Percentiles rank a stretch among this genome's conserved stretches.
phyloP scores from a whole-genome alignment of 2,888 invertebrate genomes.

The Odontocolon sp. region DNA sequence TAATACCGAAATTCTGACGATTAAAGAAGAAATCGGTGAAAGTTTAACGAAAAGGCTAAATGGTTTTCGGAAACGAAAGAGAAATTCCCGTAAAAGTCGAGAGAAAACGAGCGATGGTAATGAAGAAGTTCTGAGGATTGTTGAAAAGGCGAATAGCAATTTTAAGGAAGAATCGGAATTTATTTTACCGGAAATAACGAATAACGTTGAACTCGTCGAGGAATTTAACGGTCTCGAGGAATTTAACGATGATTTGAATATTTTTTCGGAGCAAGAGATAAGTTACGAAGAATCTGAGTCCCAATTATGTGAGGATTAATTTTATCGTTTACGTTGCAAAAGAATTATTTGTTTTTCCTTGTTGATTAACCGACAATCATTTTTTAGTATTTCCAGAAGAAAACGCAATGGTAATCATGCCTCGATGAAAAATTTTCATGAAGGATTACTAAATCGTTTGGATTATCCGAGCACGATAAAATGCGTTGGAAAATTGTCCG shows the following conservation, averaged over 20 bases:
- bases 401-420: neutral
- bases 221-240: too few species aligned
- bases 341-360: neutral
- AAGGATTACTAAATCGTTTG: constrained; percentile 7
- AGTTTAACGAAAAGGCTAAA: too few species aligned
- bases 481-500: constrained; percentile 8
- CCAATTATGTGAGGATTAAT: neutral
- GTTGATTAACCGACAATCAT: neutral
- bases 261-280: neutral
- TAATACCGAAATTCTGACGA: too few species aligned
- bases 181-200: neutral
- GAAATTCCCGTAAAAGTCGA: constrained; percentile 4
- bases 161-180: neutral
- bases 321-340: neutral
- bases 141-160: too few species aligned
- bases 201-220: neutral
- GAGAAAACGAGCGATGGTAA: constrained; percentile 7
- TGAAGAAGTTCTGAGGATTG: neutral
- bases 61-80: too few species aligned
- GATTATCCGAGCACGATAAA: constrained; percentile 23
- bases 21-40: too few species aligned
- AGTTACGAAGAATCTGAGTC: neutral
- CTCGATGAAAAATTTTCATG: constrained; percentile 40
- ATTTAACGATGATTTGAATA: too few species aligned
- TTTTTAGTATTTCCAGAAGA: constrained; percentile 16